Evolutionary conservation across 1,140 invertebrate genomes (phyloP).

Genomic region (Magallana angulata): DNA sequence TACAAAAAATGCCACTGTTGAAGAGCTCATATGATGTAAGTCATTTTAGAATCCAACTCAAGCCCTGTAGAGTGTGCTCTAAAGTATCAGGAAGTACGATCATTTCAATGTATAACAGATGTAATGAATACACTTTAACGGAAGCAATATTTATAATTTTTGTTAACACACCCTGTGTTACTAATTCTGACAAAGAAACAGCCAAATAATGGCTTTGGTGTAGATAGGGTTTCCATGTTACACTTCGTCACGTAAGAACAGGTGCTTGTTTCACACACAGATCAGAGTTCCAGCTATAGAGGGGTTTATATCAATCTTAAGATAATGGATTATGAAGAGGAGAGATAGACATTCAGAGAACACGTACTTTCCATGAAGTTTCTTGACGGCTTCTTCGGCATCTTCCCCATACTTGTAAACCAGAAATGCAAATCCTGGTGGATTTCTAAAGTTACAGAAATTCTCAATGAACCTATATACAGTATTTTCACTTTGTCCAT

Average conservation of each 20-base stretch:
- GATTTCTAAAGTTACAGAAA: constrained; percentile 68
- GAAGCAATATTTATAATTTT: too few species aligned
- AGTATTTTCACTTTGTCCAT: background rate
- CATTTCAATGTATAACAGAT: too few species aligned
- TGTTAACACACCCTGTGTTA: background rate
- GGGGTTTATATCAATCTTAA: background rate
- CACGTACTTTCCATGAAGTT: constrained; percentile 70
- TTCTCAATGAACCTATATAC: background rate
- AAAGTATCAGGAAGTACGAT: too few species aligned
- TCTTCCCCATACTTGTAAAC: constrained; percentile 74
- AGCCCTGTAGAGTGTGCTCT: too few species aligned
- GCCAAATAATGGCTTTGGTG: background rate
- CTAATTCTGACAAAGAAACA: background rate
- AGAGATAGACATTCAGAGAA: background rate
- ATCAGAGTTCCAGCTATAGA: background rate
- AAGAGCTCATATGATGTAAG: too few species aligned
- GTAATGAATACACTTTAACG: too few species aligned
- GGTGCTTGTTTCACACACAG: background rate
- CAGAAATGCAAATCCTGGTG: constrained; percentile 76
- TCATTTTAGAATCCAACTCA: too few species aligned
- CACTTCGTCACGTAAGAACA: background rate
- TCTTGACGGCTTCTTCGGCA: constrained; percentile 72
- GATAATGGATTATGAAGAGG: background rate
- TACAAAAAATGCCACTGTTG: too few species aligned
- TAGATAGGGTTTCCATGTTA: constrained; percentile 15